phyloP scores from a whole-genome alignment of 2,113 vertebrate species.

The Sceloporus tristichus region DNA sequence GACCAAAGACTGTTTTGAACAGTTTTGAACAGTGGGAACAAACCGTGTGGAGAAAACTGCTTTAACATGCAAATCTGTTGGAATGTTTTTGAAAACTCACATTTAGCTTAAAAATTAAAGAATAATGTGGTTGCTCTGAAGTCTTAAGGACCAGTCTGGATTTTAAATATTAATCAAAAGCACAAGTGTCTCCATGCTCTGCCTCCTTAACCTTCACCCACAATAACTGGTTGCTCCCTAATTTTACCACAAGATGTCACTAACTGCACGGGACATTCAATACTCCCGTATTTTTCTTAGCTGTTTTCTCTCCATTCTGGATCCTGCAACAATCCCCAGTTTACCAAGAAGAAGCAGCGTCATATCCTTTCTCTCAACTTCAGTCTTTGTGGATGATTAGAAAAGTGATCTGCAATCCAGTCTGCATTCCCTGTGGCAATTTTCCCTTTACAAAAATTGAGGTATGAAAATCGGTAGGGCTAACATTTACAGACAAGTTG shows the following conservation, averaged over 20 bases:
- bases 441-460: background rate
- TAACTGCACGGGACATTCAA: conserved; percentile 49
- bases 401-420: background rate
- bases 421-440: background rate
- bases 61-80: too few species aligned
- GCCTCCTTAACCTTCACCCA: too few species aligned
- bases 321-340: too few species aligned
- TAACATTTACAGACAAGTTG: background rate
- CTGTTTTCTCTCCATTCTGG: background rate
- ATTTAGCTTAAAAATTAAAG: background rate
- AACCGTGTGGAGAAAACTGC: background rate
- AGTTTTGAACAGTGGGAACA: too few species aligned
- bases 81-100: background rate
- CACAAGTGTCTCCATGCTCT: background rate
- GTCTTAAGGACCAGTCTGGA: background rate
- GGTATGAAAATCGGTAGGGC: background rate
- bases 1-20: background rate
- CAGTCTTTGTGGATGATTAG: too few species aligned
- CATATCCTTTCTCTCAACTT: background rate
- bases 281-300: background rate
- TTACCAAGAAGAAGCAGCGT: background rate
- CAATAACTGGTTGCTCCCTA: background rate
- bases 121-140: too few species aligned
- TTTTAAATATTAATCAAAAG: background rate
- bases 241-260: conserved; percentile 75